These are phyloP conservation scores for Trogon melanurus DNA, from an alignment of 2,113 vertebrate genomes.

Conservation along the genomic window DNA sequence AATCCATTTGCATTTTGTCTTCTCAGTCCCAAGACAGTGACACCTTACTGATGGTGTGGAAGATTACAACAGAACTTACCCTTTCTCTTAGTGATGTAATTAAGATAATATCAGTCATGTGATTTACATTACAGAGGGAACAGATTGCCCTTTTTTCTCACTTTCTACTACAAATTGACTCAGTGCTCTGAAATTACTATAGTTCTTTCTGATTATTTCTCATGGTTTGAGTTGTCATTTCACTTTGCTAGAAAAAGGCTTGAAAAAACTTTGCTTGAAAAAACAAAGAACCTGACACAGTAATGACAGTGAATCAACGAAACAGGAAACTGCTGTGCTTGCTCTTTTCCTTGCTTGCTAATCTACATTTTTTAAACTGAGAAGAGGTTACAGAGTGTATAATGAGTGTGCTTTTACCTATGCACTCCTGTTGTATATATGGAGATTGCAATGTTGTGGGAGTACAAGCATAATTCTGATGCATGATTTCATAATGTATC, in stretches of 20 bases:
- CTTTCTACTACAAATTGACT: background rate
- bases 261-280: background rate
- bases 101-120: background rate
- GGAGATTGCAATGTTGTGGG: background rate
- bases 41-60: background rate
- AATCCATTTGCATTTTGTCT: background rate
- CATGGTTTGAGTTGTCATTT: background rate
- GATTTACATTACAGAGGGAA: background rate
- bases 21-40: background rate
- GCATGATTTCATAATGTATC: background rate
- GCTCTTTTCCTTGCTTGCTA: background rate
- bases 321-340: slow-evolving; percentile 26
- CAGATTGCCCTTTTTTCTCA: background rate
- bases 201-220: slow-evolving; percentile 11
- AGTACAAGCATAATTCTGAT: background rate
- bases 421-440: background rate
- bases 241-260: background rate
- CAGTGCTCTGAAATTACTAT: background rate
- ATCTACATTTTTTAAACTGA: background rate
- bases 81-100: background rate
- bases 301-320: background rate
- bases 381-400: background rate
- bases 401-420: slow-evolving; percentile 4
- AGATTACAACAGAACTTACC: background rate
- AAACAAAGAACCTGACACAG: background rate